These are phyloP conservation scores for Brenthis hecate DNA, from an alignment of 2,888 invertebrate genomes.

Conservation along the genomic window DNA sequence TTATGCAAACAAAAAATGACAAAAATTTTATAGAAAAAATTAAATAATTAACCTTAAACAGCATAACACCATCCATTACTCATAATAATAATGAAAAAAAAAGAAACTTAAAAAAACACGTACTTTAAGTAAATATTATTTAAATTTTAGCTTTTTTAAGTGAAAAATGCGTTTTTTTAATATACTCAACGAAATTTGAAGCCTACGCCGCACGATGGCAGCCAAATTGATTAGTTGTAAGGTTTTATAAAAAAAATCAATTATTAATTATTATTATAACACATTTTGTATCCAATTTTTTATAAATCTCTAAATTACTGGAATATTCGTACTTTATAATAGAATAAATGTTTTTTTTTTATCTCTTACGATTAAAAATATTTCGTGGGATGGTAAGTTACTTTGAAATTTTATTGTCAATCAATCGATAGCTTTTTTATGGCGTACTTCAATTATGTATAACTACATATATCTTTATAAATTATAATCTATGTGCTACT, in stretches of 20 bases:
- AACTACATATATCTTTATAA: too few relatives aligned
- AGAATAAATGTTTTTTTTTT: not conserved
- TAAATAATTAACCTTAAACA: too few relatives aligned
- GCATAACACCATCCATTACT: too few relatives aligned
- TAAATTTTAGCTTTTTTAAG: not conserved
- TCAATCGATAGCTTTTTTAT: too few relatives aligned
- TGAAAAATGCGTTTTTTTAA: slow-evolving; percentile 1
- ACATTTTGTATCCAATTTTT: slow-evolving; percentile 29
- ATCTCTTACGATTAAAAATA: not conserved
- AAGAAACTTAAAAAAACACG: too few relatives aligned
- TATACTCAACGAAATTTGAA: slow-evolving; percentile 31
- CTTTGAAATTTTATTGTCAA: too few relatives aligned
- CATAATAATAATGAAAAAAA: too few relatives aligned
- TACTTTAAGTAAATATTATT: not conserved
- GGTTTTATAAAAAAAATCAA: slow-evolving; percentile 19
- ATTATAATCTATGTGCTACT: too few relatives aligned
- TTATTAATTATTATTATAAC: slow-evolving; percentile 31
- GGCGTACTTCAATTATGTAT: too few relatives aligned
- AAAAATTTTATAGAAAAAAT: too few relatives aligned
- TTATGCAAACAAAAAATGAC: too few relatives aligned
- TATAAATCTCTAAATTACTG: not conserved
- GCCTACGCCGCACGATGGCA: slow-evolving; percentile 26
- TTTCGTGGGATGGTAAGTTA: too few relatives aligned
- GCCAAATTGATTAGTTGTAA: slow-evolving; percentile 47
- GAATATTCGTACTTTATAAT: slow-evolving; percentile 6